Percentiles rank a stretch among this genome's conserved stretches.
These are phyloP conservation scores for Sturnus vulgaris DNA, from an alignment of 2,113 vertebrate genomes.

Conservation along the genomic window DNA sequence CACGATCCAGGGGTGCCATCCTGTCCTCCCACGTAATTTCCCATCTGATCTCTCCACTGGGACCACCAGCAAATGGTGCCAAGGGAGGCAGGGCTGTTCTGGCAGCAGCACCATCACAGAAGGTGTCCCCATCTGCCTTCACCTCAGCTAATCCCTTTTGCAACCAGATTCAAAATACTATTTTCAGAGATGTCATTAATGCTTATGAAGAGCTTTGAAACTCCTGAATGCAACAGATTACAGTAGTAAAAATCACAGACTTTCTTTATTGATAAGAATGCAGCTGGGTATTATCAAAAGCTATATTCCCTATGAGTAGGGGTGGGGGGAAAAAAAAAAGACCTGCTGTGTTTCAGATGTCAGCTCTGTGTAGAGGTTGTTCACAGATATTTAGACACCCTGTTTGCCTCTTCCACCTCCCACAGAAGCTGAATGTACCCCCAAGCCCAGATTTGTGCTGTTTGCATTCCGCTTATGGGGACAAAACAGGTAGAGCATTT, in stretches of 20 bases:
- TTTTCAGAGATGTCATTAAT: not conserved
- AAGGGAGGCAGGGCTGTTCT: not conserved
- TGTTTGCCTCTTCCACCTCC: not conserved
- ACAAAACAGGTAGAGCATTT: not conserved
- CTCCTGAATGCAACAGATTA: not conserved
- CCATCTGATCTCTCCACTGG: not conserved
- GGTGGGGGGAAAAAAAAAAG: not conserved
- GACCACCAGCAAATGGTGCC: not conserved
- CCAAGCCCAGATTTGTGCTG: not conserved
- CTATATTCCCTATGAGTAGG: not conserved
- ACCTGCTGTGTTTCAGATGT: not conserved
- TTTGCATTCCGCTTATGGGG: not conserved
- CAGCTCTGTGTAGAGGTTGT: not conserved
- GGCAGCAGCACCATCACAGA: not conserved
- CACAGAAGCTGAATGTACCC: not conserved
- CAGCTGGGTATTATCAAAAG: not conserved
- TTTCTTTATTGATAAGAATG: not conserved
- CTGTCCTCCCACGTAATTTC: not conserved
- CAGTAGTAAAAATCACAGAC: not conserved
- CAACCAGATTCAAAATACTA: not conserved
- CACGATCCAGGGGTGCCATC: fast-evolving
- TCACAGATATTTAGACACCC: not conserved
- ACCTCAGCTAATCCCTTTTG: not conserved
- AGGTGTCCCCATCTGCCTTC: not conserved
- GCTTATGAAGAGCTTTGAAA: not conserved